Evolutionary conservation across 1,140 invertebrate species (phyloP), one percentile per base, ranked within the genome.

Genomic region (Lordiphosa collinella): DNA sequence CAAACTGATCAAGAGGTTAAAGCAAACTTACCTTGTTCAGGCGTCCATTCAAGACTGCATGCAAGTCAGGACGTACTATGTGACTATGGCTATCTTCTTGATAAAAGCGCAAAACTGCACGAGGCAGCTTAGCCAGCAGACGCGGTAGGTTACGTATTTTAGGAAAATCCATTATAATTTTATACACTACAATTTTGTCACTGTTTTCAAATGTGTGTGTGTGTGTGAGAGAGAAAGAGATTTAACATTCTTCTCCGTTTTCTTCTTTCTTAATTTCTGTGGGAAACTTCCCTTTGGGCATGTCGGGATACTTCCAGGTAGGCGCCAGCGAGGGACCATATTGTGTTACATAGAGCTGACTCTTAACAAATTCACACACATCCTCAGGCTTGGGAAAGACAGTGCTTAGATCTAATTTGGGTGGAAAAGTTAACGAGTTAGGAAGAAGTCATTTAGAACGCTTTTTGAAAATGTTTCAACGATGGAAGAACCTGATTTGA

Each of bases 351-450:
- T 96, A 97, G 70, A 94, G 92, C 85, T 96, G 94, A 2, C 92
- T 92, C 75, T 92, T 92, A 44, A 97, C 92, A 71, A 95, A 96
- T 46, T 90, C 91, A 62, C 92, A 91, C 65, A 93, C 93, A 79
- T 96, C 90, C 12, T 92, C 72, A 1, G 95, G 95, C 89, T 95
- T 90, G 1, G 95, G 95, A 82, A 92, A 91, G 4, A 94, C 91
- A 0, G 92, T 92, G 14, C 95, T 94, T n/a, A 94, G 90, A 22
- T 91, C 95, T 96, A 88, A 9, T 90, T 89, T 7, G 3, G 11
- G 4, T 18, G 3, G 4, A 4, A 18, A 3, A 18, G n/a, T n/a
- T n/a, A n/a, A n/a, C n/a, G n/a, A n/a, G n/a, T n/a, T n/a, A n/a
- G n/a, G n/a, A n/a, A n/a, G n/a, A n/a, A n/a, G n/a, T n/a, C n/a